These are phyloP conservation scores for Tretioscincus oriximinensis DNA, from an alignment of 2,113 vertebrate species.

Conservation along the genomic window DNA sequence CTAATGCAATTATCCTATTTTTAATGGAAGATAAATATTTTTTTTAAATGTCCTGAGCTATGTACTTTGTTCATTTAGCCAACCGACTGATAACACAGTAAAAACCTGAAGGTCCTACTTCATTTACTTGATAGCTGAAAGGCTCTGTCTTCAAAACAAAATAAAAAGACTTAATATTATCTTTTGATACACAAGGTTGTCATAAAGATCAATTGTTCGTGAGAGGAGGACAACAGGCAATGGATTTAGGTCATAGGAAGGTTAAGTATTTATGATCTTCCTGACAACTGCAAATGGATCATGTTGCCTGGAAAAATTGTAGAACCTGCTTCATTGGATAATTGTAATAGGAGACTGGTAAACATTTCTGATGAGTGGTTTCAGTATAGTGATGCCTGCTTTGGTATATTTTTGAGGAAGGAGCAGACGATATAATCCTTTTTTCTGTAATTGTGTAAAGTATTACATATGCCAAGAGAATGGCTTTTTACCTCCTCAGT, in stretches of 20 bases:
- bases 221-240: not conserved
- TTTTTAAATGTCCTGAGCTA: not conserved
- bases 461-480: not conserved
- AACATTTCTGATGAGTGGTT: not conserved
- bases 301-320: constrained; percentile 3
- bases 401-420: not conserved
- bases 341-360: not conserved
- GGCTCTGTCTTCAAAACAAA: not conserved
- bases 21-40: not conserved
- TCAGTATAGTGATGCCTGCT: not conserved
- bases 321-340: constrained; percentile 5
- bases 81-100: not conserved
- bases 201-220: not conserved
- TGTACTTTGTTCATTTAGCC: not conserved
- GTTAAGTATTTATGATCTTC: constrained; percentile 16
- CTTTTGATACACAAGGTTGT: not conserved
- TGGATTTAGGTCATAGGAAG: constrained; percentile 10
- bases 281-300: not conserved
- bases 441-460: not conserved
- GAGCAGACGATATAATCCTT: not conserved
- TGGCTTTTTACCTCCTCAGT: not conserved
- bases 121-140: not conserved
- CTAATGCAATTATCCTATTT: not conserved
- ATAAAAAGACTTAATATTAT: not conserved
- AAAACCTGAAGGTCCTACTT: not conserved